Evolutionary conservation across 2,113 vertebrate species (phyloP).

Genomic region (Regulus satrapa): DNA sequence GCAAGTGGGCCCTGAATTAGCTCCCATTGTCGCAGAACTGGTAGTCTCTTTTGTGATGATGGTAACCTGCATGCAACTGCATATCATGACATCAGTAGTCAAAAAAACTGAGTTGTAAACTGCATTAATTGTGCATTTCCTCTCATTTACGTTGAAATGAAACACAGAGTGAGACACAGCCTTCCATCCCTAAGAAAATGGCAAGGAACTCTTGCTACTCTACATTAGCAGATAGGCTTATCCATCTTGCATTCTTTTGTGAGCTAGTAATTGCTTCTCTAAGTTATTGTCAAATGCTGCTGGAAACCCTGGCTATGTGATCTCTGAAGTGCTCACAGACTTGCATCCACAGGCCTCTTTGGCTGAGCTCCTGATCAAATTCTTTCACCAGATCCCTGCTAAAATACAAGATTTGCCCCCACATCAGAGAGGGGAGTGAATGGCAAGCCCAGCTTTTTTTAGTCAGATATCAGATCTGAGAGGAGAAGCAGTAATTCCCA

Average conservation of each 20-base stretch:
- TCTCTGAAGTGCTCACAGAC: background rate
- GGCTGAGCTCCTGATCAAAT: background rate
- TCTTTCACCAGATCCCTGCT: background rate
- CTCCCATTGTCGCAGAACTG: background rate
- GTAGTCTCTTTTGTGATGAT: background rate
- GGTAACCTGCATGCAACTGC: background rate
- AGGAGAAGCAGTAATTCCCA: background rate
- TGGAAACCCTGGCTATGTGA: background rate
- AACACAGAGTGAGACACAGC: background rate
- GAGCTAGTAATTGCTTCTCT: background rate
- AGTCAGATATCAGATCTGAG: background rate
- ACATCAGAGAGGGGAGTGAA: background rate
- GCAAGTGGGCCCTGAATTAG: background rate
- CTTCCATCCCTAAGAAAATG: background rate
- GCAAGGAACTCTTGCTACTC: background rate
- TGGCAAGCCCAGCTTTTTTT: background rate
- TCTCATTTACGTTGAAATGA: background rate
- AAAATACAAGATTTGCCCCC: background rate
- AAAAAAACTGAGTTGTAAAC: background rate
- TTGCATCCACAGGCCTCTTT: background rate
- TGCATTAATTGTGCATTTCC: background rate
- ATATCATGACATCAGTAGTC: background rate
- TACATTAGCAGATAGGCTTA: background rate
- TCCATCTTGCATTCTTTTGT: background rate
- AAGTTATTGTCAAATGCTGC: background rate